These are phyloP conservation scores for Drosophila hydei DNA, from an alignment of 1,140 invertebrate genomes.

Conservation along the genomic window DNA sequence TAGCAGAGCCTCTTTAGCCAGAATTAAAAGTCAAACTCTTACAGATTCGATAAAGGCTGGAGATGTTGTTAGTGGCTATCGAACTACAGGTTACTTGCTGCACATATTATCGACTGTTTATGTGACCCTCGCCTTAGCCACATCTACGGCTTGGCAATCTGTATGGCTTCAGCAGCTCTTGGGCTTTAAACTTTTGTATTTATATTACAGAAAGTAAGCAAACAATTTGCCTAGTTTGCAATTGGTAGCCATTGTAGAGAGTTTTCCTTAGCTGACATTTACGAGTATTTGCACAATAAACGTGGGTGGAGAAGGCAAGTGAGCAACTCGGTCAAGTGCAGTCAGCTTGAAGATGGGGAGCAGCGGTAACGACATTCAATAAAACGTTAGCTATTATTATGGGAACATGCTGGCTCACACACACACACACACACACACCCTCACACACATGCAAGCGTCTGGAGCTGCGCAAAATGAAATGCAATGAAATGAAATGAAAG, in stretches of 20 bases:
- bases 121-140: no score
- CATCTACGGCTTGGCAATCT: not conserved
- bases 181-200: not conserved
- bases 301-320: conserved; percentile 30
- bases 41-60: no score
- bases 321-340: conserved; percentile 39
- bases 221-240: conserved; percentile 34
- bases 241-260: conserved; percentile 4
- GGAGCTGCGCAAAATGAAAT: conserved; percentile 47
- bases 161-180: not conserved
- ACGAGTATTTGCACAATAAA: conserved; percentile 58
- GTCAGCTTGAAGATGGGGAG: conserved; percentile 24
- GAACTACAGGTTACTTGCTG: no score
- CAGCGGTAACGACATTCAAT: conserved; percentile 68
- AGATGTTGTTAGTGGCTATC: no score
- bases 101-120: no score
- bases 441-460: conserved; percentile 2
- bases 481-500: conserved; percentile 68
- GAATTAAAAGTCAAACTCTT: no score
- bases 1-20: no score
- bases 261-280: conserved; percentile 60
- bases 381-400: conserved; percentile 77
- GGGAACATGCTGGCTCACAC: conserved; percentile 8
- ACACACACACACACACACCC: not conserved
- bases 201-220: conserved; percentile 2